Conservation (phyloP, 2,888 invertebrate species). For the Calameuta filiformis region DNA sequence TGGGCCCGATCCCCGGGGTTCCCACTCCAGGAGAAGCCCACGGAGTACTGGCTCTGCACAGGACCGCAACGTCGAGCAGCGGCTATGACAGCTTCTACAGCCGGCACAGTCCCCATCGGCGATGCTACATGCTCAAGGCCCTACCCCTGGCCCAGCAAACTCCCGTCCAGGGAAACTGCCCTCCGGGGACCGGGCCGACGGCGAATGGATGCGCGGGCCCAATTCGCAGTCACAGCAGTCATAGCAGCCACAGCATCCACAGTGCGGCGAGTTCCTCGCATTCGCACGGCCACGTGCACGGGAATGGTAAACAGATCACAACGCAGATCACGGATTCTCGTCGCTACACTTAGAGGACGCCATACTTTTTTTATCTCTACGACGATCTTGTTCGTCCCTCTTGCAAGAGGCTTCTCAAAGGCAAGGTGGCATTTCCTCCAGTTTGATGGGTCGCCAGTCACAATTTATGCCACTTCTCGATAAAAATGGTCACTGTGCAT, state of each 20-base stretch:
- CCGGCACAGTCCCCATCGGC: conserved; percentile 54
- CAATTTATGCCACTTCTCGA: too few species aligned
- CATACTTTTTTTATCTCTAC: background rate
- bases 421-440: too few species aligned
- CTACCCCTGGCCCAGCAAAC: conserved; percentile 15
- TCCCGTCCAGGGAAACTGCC: conserved; percentile 5
- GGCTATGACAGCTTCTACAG: conserved; percentile 56
- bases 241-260: conserved; percentile 1
- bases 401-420: too few species aligned
- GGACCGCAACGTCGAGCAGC: conserved; percentile 52
- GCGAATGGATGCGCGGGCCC: background rate
- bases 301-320: background rate
- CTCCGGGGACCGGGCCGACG: conserved; percentile 2
- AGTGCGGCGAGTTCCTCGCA: conserved; percentile 5
- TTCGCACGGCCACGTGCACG: background rate
- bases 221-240: conserved; percentile 1
- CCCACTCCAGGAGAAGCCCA: conserved; percentile 15
- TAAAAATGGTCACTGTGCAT: too few species aligned
- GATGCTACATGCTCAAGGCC: conserved; percentile 51
- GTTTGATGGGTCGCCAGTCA: too few species aligned
- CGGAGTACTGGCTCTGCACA: conserved; percentile 30
- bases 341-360: background rate
- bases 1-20: conserved; percentile 8
- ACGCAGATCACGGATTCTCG: background rate
- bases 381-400: too few species aligned